These are phyloP conservation scores for Drosophila sucinea DNA, from an alignment of 1,140 invertebrate species.

Conservation along the genomic window DNA sequence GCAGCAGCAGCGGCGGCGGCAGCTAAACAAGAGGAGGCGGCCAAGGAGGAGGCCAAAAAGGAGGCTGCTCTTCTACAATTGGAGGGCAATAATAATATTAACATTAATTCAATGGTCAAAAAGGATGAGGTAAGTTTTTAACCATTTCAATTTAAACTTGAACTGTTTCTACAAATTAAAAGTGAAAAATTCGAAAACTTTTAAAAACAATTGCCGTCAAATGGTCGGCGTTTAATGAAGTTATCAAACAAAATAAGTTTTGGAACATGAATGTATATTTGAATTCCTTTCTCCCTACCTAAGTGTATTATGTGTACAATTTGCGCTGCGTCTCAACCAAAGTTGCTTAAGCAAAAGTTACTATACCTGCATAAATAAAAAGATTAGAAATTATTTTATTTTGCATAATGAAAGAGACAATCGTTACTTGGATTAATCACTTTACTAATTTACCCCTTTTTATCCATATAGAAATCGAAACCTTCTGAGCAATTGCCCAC, in stretches of 20 bases:
- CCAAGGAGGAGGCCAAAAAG: slow-evolving; percentile 55
- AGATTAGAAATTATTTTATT: background rate
- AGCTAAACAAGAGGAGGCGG: slow-evolving; percentile 72
- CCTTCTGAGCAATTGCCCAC: slow-evolving; percentile 83
- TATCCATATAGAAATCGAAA: slow-evolving; percentile 50
- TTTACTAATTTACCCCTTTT: background rate
- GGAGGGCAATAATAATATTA: slow-evolving; percentile 79
- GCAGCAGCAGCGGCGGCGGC: slow-evolving; percentile 15
- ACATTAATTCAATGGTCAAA: slow-evolving; percentile 65
- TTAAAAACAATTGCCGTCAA: no score
- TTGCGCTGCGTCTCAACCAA: no score
- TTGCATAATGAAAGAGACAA: background rate
- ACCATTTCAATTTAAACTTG: background rate
- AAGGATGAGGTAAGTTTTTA: slow-evolving; percentile 70
- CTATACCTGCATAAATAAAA: no score
- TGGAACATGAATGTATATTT: no score
- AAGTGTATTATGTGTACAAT: no score
- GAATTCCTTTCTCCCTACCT: no score
- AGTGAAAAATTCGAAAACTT: no score
- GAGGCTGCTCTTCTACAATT: slow-evolving; percentile 72
- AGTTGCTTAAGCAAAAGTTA: no score
- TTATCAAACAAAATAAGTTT: no score
- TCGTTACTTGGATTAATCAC: background rate
- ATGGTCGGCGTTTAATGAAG: no score
- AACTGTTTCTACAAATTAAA: no score